phyloP scores from a whole-genome alignment of 1,140 invertebrate species.

The Oryzaephilus surinamensis region DNA sequence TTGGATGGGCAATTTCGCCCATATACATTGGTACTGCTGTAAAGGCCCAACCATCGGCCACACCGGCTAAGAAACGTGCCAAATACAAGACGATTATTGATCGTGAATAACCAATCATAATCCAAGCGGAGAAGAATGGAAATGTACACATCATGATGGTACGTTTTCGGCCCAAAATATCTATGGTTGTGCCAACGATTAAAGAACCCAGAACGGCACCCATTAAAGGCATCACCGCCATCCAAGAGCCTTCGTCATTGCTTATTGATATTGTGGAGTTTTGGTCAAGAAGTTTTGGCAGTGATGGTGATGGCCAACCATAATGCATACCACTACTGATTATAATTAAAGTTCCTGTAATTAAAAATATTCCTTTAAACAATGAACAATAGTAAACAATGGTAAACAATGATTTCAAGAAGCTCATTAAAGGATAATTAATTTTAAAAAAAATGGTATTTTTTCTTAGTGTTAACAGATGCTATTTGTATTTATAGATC shows the following conservation, averaged over 20 bases:
- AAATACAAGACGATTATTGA: slow-evolving; percentile 41
- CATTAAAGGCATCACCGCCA: slow-evolving; percentile 38
- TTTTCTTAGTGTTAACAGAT: no score
- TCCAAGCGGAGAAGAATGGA: slow-evolving; percentile 54
- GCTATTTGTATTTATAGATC: no score
- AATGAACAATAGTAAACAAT: slow-evolving; percentile 1
- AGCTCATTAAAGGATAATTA: no score
- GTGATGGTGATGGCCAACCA: slow-evolving; percentile 30
- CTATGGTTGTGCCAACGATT: slow-evolving; percentile 28
- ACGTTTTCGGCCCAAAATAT: slow-evolving; percentile 53
- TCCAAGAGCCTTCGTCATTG: slow-evolving; percentile 50
- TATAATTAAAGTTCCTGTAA: slow-evolving; percentile 24
- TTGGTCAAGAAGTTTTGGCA: slow-evolving; percentile 19
- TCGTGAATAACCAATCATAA: slow-evolving; percentile 46
- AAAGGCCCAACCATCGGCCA: slow-evolving; percentile 56
- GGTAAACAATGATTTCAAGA: no score
- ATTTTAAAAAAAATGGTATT: no score
- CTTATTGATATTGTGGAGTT: slow-evolving; percentile 39
- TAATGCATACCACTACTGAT: slow-evolving; percentile 30
- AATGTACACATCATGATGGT: slow-evolving; percentile 50
- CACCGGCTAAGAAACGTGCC: slow-evolving; percentile 41
- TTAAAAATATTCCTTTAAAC: no score
- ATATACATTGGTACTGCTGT: slow-evolving; percentile 54
- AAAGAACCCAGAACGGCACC: slow-evolving; percentile 42
- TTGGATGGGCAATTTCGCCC: slow-evolving; percentile 53